Conservation (phyloP, 2,113 vertebrate species). For the Sander lucioperca region DNA sequence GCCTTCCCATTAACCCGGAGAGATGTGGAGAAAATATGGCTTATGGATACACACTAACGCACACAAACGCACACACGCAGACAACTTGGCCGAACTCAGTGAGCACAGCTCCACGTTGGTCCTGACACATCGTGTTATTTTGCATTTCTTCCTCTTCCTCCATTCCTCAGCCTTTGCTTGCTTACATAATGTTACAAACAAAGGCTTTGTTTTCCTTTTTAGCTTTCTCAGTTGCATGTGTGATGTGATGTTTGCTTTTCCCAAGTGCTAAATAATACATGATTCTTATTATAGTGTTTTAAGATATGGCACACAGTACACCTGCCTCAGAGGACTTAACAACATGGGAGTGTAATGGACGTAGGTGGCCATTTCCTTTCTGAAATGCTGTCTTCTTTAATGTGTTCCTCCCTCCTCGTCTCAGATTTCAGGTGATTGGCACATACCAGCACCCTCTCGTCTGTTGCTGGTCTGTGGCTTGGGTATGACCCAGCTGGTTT, state of each 20-base stretch:
- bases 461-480: conserved; percentile 5
- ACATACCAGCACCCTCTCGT: not conserved
- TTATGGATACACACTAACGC: too few species aligned
- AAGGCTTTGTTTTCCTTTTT: not conserved
- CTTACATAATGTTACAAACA: not conserved
- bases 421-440: conserved; percentile 10
- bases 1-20: not conserved
- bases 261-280: not conserved
- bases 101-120: conserved; percentile 11
- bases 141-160: conserved; percentile 29
- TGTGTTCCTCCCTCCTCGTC: not conserved
- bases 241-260: not conserved
- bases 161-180: conserved; percentile 32
- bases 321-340: not conserved
- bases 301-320: not conserved
- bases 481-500: not conserved
- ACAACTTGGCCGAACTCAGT: not conserved
- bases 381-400: not conserved
- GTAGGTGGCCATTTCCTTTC: not conserved
- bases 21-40: not conserved
- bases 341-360: not conserved
- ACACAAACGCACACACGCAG: not conserved
- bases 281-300: not conserved
- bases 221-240: not conserved
- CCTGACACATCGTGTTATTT: conserved; percentile 21